Evolutionary conservation across 1,140 invertebrate species (phyloP).

Genomic region (Hylaeus anthracinus): DNA sequence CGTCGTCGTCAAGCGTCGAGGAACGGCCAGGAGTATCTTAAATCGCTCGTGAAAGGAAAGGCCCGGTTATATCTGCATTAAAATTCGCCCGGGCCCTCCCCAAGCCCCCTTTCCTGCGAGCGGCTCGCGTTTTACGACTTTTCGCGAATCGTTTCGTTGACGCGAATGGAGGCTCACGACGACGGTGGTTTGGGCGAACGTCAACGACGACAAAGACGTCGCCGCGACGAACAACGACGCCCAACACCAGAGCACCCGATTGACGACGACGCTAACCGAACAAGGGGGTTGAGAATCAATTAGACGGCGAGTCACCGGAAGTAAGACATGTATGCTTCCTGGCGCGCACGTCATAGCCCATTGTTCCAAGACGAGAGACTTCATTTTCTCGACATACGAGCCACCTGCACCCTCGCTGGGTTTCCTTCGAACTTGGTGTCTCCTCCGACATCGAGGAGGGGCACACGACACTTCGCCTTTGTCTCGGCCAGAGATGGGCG

Average conservation of each 20-base stretch:
- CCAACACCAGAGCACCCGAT: conserved; percentile 12
- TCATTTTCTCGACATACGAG: conserved; percentile 70
- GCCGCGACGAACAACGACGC: not conserved
- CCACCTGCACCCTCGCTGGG: conserved; percentile 67
- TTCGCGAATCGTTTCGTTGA: conserved; percentile 18
- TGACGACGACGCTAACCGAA: conserved; percentile 45
- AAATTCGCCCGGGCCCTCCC: conserved; percentile 9
- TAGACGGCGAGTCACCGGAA: conserved; percentile 69
- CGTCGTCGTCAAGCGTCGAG: not conserved
- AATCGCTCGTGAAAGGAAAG: conserved; percentile 29
- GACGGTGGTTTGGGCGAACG: too few species aligned
- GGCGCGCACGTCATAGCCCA: conserved; percentile 62
- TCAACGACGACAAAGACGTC: not conserved
- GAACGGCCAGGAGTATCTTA: conserved; percentile 21
- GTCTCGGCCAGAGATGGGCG: not conserved
- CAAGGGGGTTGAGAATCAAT: conserved; percentile 71
- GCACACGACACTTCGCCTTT: conserved; percentile 2
- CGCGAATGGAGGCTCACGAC: not conserved
- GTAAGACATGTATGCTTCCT: conserved; percentile 67
- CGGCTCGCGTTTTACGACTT: conserved; percentile 31
- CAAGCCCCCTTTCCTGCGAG: not conserved
- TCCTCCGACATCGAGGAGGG: conserved; percentile 7
- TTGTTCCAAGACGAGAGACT: conserved; percentile 70
- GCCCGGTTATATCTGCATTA: not conserved
- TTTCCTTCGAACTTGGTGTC: conserved; percentile 42